These are phyloP conservation scores for Sitta europaea DNA, from an alignment of 2,113 vertebrate species.

Conservation along the genomic window DNA sequence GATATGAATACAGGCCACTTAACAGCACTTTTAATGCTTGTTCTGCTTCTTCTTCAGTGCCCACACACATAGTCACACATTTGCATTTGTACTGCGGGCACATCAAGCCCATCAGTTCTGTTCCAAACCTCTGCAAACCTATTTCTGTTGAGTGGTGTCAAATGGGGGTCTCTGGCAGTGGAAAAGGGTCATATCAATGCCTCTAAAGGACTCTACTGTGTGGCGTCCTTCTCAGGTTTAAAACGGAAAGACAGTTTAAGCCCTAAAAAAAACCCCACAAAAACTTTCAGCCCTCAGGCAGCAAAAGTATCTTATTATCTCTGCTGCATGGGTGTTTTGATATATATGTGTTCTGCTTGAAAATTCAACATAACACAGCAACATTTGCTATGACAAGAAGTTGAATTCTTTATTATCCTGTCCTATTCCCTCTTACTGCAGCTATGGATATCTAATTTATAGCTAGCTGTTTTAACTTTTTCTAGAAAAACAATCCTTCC, in stretches of 20 bases:
- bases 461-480: background rate
- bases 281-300: background rate
- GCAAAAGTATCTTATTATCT: background rate
- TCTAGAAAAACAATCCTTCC: background rate
- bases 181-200: background rate
- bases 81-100: background rate
- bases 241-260: background rate
- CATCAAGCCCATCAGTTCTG: background rate
- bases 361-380: background rate
- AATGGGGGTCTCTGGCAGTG: accelerated
- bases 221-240: background rate
- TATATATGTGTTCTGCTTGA: background rate
- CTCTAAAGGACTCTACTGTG: background rate
- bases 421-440: background rate
- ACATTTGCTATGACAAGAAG: background rate
- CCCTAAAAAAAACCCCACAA: no score
- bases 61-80: background rate
- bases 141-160: background rate
- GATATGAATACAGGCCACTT: background rate
- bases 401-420: background rate
- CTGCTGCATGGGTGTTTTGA: background rate
- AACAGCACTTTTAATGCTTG: background rate
- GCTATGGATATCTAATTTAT: background rate
- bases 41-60: background rate
- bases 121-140: background rate